Base-by-base conservation (phyloP, 2,888 invertebrate species). In the Druceiella hillmani region DNA sequence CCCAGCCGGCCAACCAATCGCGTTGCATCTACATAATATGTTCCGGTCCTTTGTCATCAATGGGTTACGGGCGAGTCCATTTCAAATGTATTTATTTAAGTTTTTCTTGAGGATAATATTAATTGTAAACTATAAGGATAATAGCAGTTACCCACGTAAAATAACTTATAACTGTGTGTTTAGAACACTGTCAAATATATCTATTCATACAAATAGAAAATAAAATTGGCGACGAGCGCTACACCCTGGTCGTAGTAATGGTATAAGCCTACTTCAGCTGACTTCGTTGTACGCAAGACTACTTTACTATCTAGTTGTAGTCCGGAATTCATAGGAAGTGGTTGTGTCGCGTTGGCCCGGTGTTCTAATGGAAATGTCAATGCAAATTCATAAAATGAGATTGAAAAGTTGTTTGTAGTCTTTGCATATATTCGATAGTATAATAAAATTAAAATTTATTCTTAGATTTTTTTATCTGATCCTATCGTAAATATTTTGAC, bases 11-110 rank as follows among this genome's bases (percentile, higher is more conserved):
- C n/a, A n/a, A n/a, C 79, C 79, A 78, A 78, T 79, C 74, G 71
- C 66, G 68, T 61, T 60, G 66, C 66, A 69, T 69, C 70, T 68
- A 62, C 59, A 53, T 55, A 57, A 66, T 68, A 71, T 72, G 73
- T 76, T 76, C 75, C 69, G 70, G 67, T 76, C 76, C 78, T 78
- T 76, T 78, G 78, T 78, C 78, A 79, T 79, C 78, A 79, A 79
- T 79, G 78, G 75, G 75, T 72, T 69, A 72, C 70, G 75, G 78
- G 64, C 70, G 67, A 74, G 75, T 77, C 74, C 70, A 76, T 64
- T 63, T 58, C 56, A 51, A 56, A 62, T 63, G 57, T 55, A 52
- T 50, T 54, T 10, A 22, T 14, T 64, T 61, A 58, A 58, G 48
- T 55, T 47, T 56, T 53, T 60, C 59, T 56, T 57, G 7, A 17